These are phyloP conservation scores for Pampusana beccarii DNA, from an alignment of 2,113 vertebrate genomes.

Conservation along the genomic window DNA sequence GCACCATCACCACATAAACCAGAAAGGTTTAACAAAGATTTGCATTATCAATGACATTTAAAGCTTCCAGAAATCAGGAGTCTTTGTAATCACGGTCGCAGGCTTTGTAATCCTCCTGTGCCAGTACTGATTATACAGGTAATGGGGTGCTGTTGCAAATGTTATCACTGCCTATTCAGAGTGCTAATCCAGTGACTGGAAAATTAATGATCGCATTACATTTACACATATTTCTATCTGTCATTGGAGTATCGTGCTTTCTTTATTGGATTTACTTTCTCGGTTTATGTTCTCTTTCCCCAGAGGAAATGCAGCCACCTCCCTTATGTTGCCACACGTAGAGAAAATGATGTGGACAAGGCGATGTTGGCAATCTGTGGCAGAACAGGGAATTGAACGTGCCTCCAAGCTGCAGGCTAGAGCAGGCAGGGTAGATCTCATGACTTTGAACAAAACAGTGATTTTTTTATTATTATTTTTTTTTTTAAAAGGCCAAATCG, in stretches of 20 bases:
- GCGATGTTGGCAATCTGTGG: not conserved
- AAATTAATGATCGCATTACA: not conserved
- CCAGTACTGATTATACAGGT: constrained; percentile 11
- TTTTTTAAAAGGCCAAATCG: not conserved
- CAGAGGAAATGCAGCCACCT: not conserved
- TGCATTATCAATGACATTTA: constrained; percentile 14
- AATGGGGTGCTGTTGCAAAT: not conserved
- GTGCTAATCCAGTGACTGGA: not conserved
- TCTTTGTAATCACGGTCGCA: not conserved
- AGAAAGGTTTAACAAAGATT: not conserved
- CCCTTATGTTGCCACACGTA: not conserved
- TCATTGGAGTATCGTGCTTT: not conserved
- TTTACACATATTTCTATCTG: not conserved
- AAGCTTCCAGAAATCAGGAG: constrained; percentile 13
- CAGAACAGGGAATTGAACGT: not conserved
- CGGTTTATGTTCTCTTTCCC: not conserved
- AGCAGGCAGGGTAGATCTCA: not conserved
- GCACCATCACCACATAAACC: not conserved
- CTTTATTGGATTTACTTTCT: not conserved
- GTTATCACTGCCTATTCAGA: not conserved
- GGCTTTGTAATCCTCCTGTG: constrained; percentile 8
- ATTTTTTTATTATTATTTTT: not conserved
- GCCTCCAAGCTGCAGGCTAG: not conserved
- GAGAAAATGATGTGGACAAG: not conserved
- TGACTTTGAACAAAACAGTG: not conserved